These are phyloP conservation scores for Marmota flaviventris DNA, from an alignment of 2,113 vertebrate genomes.

Conservation along the genomic window DNA sequence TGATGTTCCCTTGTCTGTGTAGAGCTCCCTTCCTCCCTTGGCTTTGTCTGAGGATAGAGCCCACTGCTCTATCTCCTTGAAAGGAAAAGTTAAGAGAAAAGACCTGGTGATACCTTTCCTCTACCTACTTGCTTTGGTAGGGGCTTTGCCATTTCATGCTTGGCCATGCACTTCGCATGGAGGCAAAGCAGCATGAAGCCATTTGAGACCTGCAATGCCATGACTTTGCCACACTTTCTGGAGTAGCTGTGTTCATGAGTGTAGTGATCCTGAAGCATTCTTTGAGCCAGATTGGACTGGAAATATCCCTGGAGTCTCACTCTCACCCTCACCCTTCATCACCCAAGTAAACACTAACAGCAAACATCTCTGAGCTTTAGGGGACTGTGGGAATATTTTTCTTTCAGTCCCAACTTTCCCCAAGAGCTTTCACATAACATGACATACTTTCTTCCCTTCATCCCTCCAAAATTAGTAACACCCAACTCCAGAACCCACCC, in stretches of 20 bases:
- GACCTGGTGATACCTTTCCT: background rate
- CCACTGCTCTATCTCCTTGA: background rate
- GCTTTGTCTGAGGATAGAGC: background rate
- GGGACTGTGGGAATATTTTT: constrained; percentile 43
- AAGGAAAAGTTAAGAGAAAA: background rate
- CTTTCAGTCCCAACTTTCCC: constrained; percentile 3
- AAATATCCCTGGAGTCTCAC: background rate
- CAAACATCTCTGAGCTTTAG: background rate
- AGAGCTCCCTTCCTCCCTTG: background rate
- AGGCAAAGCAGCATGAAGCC: background rate
- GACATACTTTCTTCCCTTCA: background rate
- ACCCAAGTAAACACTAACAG: background rate
- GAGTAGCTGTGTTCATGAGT: background rate
- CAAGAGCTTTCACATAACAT: constrained; percentile 43
- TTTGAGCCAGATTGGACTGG: background rate
- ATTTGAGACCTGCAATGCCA: background rate
- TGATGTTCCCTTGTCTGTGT: background rate
- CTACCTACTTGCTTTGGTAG: background rate
- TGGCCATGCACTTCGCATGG: background rate
- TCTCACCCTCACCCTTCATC: background rate
- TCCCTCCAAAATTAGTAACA: background rate
- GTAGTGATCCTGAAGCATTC: background rate
- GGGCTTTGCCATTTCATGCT: background rate
- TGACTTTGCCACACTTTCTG: background rate
- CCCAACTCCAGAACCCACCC: background rate